A percentile compares a stretch with the other conserved stretches of the same genome.
Evolutionary conservation across 2,888 invertebrate genomes (phyloP).

Genomic region (Blastobasis adustella): DNA sequence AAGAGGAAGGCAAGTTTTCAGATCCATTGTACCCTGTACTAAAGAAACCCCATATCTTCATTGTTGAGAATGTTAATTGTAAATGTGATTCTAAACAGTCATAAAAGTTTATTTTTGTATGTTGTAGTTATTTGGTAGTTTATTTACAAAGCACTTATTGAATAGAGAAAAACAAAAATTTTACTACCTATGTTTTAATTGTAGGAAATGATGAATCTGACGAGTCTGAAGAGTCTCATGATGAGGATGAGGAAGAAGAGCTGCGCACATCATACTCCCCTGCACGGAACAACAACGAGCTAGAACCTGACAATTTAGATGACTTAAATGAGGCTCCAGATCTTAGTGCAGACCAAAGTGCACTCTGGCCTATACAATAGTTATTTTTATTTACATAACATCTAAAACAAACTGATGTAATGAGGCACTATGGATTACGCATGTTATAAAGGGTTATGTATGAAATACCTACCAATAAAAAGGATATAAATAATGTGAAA

Average conservation of each 20-base stretch:
- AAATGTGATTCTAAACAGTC: too few species aligned
- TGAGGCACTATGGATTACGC: neutral
- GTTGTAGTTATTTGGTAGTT: too few species aligned
- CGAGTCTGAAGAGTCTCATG: slow-evolving; percentile 74
- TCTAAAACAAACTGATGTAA: neutral
- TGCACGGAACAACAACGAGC: slow-evolving; percentile 55
- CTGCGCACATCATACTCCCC: slow-evolving; percentile 58
- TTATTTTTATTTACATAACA: neutral
- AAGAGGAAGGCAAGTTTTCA: slow-evolving; percentile 61
- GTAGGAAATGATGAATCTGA: slow-evolving; percentile 73
- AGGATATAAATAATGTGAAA: neutral
- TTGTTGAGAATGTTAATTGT: too few species aligned
- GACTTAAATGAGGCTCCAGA: slow-evolving; percentile 54
- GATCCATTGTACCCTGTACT: too few species aligned
- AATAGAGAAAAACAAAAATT: too few species aligned
- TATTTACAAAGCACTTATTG: too few species aligned
- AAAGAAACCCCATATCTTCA: too few species aligned
- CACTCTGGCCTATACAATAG: slow-evolving; percentile 43
- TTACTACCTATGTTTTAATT: slow-evolving; percentile 6
- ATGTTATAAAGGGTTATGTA: too few species aligned
- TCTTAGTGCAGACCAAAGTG: slow-evolving; percentile 52
- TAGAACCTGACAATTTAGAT: slow-evolving; percentile 55
- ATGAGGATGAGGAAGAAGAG: slow-evolving; percentile 75
- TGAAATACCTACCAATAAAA: neutral
- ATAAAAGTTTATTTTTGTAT: too few species aligned